phyloP scores from a whole-genome alignment of 2,113 vertebrate species.

The Aphyosemion australe region DNA sequence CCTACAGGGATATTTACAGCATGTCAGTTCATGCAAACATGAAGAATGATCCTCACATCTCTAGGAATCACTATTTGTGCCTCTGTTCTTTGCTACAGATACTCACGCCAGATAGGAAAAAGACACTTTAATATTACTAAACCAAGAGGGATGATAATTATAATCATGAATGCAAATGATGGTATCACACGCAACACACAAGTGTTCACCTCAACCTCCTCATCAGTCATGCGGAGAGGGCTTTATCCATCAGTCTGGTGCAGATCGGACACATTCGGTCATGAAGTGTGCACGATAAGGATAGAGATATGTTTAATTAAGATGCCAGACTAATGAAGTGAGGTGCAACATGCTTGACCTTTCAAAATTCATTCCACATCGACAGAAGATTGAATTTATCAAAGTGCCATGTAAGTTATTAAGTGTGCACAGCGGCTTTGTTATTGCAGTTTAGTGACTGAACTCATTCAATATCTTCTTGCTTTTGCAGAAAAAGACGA shows the following conservation, averaged over 20 bases:
- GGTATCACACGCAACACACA: constrained; percentile 37
- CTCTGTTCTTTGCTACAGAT: neutral
- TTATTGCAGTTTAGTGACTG: neutral
- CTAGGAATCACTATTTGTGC: constrained; percentile 23
- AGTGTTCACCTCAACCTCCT: constrained; percentile 28
- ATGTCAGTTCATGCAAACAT: constrained; percentile 32
- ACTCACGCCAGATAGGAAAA: constrained; percentile 5
- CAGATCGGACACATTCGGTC: constrained; percentile 47
- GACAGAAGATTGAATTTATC: constrained; percentile 33
- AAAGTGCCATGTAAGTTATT: neutral
- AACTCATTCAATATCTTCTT: neutral
- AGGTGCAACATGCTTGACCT: constrained; percentile 48
- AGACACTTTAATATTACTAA: constrained; percentile 65
- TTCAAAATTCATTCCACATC: constrained; percentile 33
- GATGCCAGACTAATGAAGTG: constrained; percentile 46
- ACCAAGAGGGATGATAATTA: constrained; percentile 67
- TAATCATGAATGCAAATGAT: constrained; percentile 50
- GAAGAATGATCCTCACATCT: constrained; percentile 34
- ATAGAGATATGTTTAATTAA: constrained; percentile 48
- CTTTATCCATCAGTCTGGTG: constrained; percentile 52
- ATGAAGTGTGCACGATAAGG: constrained; percentile 21
- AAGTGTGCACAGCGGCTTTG: neutral
- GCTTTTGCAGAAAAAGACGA: neutral
- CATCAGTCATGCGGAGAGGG: constrained; percentile 54
- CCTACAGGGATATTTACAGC: constrained; percentile 28